A percentile compares a stretch with the other conserved stretches of the same genome.
phyloP scores from a whole-genome alignment of 2,113 vertebrate species.

The Ailurus styani region DNA sequence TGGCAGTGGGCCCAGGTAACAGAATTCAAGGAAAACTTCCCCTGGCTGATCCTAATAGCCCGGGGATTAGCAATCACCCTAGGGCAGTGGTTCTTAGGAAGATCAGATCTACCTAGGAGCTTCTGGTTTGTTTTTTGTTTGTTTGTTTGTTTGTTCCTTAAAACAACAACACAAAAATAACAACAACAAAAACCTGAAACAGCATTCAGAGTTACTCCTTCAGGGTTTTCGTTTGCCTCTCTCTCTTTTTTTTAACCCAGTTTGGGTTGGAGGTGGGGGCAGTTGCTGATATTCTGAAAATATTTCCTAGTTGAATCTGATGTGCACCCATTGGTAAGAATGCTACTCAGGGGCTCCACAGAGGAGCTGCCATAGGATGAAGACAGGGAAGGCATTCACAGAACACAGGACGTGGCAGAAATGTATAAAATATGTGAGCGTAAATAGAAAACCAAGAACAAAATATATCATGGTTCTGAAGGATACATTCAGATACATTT shows the following conservation, averaged over 20 bases:
- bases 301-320: background rate
- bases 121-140: no score
- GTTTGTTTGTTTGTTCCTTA: no score
- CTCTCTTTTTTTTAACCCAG: background rate
- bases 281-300: background rate
- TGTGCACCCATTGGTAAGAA: background rate
- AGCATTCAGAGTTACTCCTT: background rate
- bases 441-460: background rate
- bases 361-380: background rate
- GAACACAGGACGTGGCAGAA: background rate
- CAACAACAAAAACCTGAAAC: background rate
- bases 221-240: no score
- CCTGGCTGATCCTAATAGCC: accelerated
- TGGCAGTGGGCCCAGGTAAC: no score
- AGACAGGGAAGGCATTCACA: no score
- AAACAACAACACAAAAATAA: background rate
- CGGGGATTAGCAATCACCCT: background rate
- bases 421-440: background rate
- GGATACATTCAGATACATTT: background rate
- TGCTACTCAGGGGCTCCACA: background rate
- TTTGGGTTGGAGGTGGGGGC: background rate
- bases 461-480: background rate
- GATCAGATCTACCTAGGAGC: no score
- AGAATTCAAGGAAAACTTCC: background rate
- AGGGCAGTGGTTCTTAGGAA: background rate